Evolutionary conservation across 2,797 vertebrate species (phyloP), one percentile per base, ranked within the genome.

Genomic region (Selene dorsalis): DNA sequence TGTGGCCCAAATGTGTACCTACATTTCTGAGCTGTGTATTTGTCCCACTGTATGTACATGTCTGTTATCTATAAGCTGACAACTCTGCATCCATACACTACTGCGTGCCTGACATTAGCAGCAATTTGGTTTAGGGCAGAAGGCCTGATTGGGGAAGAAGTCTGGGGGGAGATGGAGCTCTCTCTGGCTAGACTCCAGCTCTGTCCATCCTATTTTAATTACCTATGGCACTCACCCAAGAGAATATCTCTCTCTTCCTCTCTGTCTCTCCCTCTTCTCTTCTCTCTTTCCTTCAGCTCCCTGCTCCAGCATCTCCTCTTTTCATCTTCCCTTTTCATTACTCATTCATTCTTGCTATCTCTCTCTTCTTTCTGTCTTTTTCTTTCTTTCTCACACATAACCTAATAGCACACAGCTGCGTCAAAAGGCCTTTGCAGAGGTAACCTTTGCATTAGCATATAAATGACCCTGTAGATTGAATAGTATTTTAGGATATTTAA

Each of bases 361-460:
- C 35, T 47, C 24, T 64, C 53, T 53, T 66, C 55, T 66, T 58
- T 14, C 55, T 26, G 7, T 35, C 7, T 35, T 8, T 35, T 35
- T 35, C 7, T 26, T 43, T 41, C 13, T 17, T 57, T 38, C 66
- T 58, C 35, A 75, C 76, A 77, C 73, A 66, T 77, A 79, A 82
- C 83, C 70, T 74, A 72, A 89, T 77, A 87, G 73, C 86, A 61
- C 69, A 66, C 57, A 73, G 84, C 79, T 83, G 86, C 74, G 59
- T 91, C 73, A 90, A 90, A 41, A 92, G 88, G 87, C 86, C 85
- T 86, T 77, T 85, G 86, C 87, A 86, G 90, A 89, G 89, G 86
- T 93, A 94, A 94, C 93, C 91, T 89, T 82, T 74, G 77, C 84
- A 95, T 96, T 95, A 95, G 93, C 94, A 96, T 95, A 95, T 94